These are phyloP conservation scores for Enteromius fasciolatus DNA, from an alignment of 2,797 vertebrate species.

Conservation along the genomic window DNA sequence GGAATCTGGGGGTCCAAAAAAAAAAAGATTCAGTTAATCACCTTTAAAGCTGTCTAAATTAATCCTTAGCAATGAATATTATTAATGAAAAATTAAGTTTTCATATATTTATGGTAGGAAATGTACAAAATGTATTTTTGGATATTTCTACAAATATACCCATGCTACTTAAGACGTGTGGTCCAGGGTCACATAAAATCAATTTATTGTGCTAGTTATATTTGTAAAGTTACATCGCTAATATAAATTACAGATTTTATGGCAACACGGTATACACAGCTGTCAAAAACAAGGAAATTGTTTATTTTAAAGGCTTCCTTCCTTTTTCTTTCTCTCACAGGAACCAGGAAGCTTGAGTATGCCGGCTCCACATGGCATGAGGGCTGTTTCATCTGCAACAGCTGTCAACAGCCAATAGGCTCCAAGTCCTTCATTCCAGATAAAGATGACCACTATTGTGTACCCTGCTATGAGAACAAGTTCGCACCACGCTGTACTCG, in stretches of 20 bases:
- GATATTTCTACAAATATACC: neutral
- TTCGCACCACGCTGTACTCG: slow-evolving; percentile 96
- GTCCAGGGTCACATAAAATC: neutral
- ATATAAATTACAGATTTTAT: neutral
- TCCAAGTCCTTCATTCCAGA: slow-evolving; percentile 97
- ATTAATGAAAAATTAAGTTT: neutral
- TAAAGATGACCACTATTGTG: slow-evolving; percentile 96
- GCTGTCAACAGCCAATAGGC: slow-evolving; percentile 95
- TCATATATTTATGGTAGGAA: neutral
- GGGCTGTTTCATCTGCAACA: slow-evolving; percentile 94
- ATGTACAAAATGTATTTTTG: neutral
- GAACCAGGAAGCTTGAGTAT: slow-evolving; percentile 96
- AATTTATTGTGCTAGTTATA: no score
- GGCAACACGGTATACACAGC: neutral
- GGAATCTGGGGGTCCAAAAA: neutral
- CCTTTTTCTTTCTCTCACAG: slow-evolving; percentile 69
- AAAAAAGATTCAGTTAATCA: neutral
- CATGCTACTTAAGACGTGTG: neutral
- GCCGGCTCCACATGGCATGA: slow-evolving; percentile 96
- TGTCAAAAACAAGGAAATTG: neutral
- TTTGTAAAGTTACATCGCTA: no score
- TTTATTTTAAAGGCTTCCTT: slow-evolving; percentile 27
- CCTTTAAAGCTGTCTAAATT: neutral
- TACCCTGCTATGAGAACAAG: slow-evolving; percentile 97
- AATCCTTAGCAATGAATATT: neutral